Evolutionary conservation across 2,113 vertebrate genomes (phyloP), one percentile per base, ranked within the genome.

Genomic region (Monarcha castaneiventris): DNA sequence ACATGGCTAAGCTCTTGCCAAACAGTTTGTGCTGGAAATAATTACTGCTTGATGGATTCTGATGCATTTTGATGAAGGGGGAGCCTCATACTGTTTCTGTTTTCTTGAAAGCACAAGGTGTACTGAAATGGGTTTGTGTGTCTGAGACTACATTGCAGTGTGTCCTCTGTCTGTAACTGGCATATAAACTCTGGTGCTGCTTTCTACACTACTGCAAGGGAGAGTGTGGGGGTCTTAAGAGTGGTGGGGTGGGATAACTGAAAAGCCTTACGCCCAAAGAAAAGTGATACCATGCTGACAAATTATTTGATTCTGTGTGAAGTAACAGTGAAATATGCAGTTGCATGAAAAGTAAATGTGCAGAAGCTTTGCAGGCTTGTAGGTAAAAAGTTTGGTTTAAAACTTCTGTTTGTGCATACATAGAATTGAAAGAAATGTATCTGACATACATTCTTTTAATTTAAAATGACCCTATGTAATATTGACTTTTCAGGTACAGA

Each of bases 401-500:
- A 81, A 41, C 18, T 63, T 81, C 16, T 81, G 25, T 94, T 37
- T 88, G 14, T 95, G n/a, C 26, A 1, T 92, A 81, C 6, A 0
- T 69, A 62, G 29, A 84, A 46, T 79, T 11, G 4, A 74, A 92
- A 89, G 64, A 92, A 79, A 54, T 80, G 16, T 89, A 90, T 95
- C 76, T 90, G 87, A 93, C 80, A 69, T 92, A 87, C 88, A 80
- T 80, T 92, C 79, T 80, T 93, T 59, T 88, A 86, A 96, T 86
- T 88, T 96, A 72, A 95, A 95, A 95, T 96, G 93, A 96, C 86
- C 22, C 76, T 94, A 16, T 95, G 89, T 94, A 93, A 97, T 96
- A 94, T 95, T 96, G 86, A 84, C 68, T 97, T 78, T 97, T 95
- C 97, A 99, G 99, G 97, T 99, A 99, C 96, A 98, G 98, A 94